Conservation (phyloP, 2,113 vertebrate species). For the Cryptotis parvus region DNA sequence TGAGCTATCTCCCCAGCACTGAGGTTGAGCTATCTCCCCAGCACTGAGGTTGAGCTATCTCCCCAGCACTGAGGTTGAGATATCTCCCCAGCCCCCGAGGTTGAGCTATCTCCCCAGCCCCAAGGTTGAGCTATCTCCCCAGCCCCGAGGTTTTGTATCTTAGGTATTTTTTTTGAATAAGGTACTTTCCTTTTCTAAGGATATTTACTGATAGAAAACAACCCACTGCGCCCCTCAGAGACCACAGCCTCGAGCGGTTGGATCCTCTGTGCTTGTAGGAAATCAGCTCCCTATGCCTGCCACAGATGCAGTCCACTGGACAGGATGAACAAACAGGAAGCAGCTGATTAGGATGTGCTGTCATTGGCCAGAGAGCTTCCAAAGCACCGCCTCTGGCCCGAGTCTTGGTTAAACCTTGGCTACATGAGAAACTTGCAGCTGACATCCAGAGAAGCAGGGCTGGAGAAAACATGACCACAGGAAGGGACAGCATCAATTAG, state of each 20-base stretch:
- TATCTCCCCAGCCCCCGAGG: no score
- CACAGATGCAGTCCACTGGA: background rate
- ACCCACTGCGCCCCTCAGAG: background rate
- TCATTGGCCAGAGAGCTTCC: background rate
- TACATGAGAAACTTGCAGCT: background rate
- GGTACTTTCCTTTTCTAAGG: background rate
- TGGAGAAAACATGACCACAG: background rate
- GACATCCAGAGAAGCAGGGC: background rate
- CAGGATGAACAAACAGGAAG: background rate
- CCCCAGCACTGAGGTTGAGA: no score
- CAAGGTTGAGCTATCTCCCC: background rate
- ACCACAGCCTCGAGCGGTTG: background rate
- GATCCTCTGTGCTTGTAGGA: background rate
- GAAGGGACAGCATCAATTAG: background rate
- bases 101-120: no score
- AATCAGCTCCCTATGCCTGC: background rate
- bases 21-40: no score
- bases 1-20: no score
- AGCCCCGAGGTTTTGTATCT: background rate
- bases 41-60: no score
- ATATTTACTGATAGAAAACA: background rate
- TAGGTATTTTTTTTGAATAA: background rate
- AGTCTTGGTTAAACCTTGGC: background rate
- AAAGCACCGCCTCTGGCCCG: background rate
- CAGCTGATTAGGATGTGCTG: background rate